These are phyloP conservation scores for Marasmarcha lunaedactyla DNA, from an alignment of 2,888 invertebrate species.

Conservation along the genomic window DNA sequence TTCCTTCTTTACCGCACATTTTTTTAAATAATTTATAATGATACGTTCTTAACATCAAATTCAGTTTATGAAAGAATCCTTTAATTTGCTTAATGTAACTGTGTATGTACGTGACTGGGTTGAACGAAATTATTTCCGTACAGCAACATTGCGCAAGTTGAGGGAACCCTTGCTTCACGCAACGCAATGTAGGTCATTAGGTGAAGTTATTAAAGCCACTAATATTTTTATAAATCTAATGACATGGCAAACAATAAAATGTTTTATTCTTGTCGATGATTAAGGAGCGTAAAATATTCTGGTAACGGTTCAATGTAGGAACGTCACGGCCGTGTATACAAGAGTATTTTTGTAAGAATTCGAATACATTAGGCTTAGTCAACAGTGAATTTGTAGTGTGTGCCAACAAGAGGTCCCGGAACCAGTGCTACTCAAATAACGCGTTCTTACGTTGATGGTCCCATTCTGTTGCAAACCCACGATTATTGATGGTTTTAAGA, in stretches of 20 bases:
- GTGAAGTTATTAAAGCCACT: conserved; percentile 16
- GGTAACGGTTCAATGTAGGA: conserved; percentile 27
- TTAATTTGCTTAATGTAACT: no score
- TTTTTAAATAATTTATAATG: no score
- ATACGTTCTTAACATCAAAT: no score
- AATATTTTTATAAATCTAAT: not conserved
- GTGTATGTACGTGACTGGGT: conserved; percentile 13
- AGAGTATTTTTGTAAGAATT: conserved; percentile 47
- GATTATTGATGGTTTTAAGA: no score
- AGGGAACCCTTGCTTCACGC: conserved; percentile 37
- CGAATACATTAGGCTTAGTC: conserved; percentile 20
- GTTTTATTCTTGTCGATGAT: not conserved
- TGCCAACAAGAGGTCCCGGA: not conserved
- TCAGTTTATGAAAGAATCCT: no score
- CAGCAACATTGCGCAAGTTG: conserved; percentile 33
- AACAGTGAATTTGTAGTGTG: not conserved
- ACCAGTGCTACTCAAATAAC: no score
- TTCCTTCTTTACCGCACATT: no score
- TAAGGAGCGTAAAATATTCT: conserved; percentile 8
- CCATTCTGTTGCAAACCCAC: no score
- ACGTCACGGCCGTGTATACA: conserved; percentile 46
- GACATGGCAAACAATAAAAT: not conserved
- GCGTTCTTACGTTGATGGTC: no score
- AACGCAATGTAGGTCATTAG: conserved; percentile 40
- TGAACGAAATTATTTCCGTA: conserved; percentile 24